A percentile compares a stretch with the other conserved stretches of the same genome.
Evolutionary conservation across 64 coral and sea anemone species (phyloP).

Genomic region (Pachyseris speciosa): DNA sequence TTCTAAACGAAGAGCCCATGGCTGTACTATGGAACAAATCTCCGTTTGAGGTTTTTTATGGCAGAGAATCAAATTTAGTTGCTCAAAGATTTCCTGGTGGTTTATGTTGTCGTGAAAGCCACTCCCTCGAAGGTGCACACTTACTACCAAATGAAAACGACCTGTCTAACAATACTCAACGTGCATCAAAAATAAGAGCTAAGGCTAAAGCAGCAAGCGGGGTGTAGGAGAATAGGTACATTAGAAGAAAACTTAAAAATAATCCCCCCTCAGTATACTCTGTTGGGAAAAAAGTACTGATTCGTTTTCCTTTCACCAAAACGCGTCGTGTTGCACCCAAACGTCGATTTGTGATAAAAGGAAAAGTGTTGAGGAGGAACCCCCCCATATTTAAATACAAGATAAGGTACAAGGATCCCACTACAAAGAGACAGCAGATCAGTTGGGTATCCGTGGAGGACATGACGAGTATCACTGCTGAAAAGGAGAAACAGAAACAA

Average conservation of each 20-base stretch:
- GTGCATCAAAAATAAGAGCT: background rate
- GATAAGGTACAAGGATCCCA: background rate
- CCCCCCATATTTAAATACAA: constrained; percentile 34
- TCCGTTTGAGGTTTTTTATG: no score
- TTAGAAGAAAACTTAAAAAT: constrained; percentile 26
- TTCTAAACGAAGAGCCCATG: no score
- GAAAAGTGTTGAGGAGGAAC: constrained; percentile 19
- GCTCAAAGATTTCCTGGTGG: background rate
- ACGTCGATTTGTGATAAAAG: constrained; percentile 54
- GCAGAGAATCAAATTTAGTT: constrained; percentile 50
- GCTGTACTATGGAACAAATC: no score
- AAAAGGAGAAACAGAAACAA: constrained; percentile 37
- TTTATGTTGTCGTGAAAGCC: constrained; percentile 29
- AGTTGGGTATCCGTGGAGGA: constrained; percentile 62
- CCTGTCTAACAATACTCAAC: background rate
- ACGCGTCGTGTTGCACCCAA: constrained; percentile 39
- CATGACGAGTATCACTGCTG: constrained; percentile 54
- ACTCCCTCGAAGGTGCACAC: background rate
- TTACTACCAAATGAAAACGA: background rate
- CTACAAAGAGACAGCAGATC: background rate
- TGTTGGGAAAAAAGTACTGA: constrained; percentile 51
- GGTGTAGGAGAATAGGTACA: constrained; percentile 10
- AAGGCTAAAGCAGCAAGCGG: background rate
- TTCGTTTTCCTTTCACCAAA: constrained; percentile 50
- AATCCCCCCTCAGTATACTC: constrained; percentile 61